These are phyloP conservation scores for Rutilus rutilus DNA, from an alignment of 2,113 vertebrate species.

Conservation along the genomic window DNA sequence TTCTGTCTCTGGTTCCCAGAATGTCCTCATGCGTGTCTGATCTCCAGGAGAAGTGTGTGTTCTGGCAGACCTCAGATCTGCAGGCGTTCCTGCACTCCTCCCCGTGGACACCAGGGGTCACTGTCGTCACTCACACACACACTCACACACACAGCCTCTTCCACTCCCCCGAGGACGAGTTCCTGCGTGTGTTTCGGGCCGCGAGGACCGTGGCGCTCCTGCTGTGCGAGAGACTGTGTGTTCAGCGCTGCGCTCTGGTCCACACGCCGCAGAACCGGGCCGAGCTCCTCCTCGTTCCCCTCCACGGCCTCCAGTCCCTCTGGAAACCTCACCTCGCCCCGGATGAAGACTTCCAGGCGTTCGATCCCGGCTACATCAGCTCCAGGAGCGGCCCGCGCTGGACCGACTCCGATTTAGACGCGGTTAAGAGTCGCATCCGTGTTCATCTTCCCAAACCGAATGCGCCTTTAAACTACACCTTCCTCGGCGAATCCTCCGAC, in stretches of 20 bases:
- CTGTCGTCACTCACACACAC: slow-evolving; percentile 63
- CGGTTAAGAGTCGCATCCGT: slow-evolving; percentile 65
- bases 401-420: slow-evolving; percentile 63
- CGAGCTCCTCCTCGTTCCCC: slow-evolving; percentile 71
- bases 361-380: slow-evolving; percentile 73
- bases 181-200: slow-evolving; percentile 66
- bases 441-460: slow-evolving; percentile 62
- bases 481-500: slow-evolving; percentile 67
- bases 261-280: slow-evolving; percentile 60
- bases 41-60: slow-evolving; percentile 49
- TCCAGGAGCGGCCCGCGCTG: slow-evolving; percentile 75
- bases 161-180: slow-evolving; percentile 67
- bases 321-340: slow-evolving; percentile 74
- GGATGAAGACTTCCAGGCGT: slow-evolving; percentile 67
- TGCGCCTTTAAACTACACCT: slow-evolving; percentile 57
- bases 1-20: too few species aligned
- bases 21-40: too few species aligned
- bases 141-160: slow-evolving; percentile 65
- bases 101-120: slow-evolving; percentile 76
- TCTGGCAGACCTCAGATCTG: slow-evolving; percentile 73
- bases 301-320: slow-evolving; percentile 71
- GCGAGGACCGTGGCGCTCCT: slow-evolving; percentile 63
- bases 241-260: slow-evolving; percentile 74
- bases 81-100: slow-evolving; percentile 72
- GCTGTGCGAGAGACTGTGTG: slow-evolving; percentile 69